Percentiles rank a stretch among this genome's conserved stretches.
These are phyloP conservation scores for Eristalis tenax DNA, from an alignment of 2,888 invertebrate genomes.

Conservation along the genomic window DNA sequence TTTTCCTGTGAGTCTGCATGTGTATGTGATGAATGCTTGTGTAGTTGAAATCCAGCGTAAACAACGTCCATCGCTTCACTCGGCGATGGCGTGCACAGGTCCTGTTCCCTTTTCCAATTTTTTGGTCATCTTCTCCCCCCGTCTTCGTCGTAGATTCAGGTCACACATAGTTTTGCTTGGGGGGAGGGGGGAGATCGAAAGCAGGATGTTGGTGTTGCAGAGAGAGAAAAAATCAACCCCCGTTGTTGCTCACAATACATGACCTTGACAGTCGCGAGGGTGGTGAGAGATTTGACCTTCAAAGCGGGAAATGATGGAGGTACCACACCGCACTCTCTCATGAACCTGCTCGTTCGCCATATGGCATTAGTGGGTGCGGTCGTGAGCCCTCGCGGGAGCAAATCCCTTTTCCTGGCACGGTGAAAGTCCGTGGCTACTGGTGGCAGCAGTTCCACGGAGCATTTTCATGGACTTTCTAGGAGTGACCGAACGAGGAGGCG, in stretches of 20 bases:
- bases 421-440: too few species aligned
- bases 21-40: background rate
- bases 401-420: too few species aligned
- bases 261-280: conserved; percentile 28
- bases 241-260: background rate
- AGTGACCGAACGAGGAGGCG: too few species aligned
- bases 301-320: background rate
- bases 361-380: too few species aligned
- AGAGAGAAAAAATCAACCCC: background rate
- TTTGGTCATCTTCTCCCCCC: background rate
- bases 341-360: too few species aligned
- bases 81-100: conserved; percentile 2
- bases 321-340: background rate
- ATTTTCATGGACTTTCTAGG: too few species aligned
- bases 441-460: too few species aligned
- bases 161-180: too few species aligned
- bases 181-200: background rate
- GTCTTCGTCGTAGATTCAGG: background rate
- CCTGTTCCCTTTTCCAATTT: background rate
- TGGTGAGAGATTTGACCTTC: conserved; percentile 21
- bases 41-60: conserved; percentile 1
- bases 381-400: too few species aligned
- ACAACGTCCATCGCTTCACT: conserved; percentile 10
- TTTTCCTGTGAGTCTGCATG: background rate
- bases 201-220: background rate